phyloP scores from a whole-genome alignment of 2,797 vertebrate species.

The Hippocampus kuda region DNA sequence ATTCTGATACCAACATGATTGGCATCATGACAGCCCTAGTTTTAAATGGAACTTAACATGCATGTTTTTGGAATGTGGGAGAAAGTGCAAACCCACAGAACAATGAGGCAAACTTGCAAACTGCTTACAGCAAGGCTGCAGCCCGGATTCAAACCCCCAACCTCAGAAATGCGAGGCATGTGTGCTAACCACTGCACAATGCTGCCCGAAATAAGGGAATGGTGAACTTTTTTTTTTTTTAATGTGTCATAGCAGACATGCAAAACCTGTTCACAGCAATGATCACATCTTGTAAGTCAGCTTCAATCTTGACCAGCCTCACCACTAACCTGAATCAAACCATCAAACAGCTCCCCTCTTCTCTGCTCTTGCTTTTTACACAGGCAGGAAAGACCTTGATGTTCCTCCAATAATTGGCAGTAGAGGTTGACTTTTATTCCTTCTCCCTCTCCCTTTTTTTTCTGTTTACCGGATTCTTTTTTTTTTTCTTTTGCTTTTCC shows the following conservation, averaged over 20 bases:
- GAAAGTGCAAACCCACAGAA: no score
- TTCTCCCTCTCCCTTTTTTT: background rate
- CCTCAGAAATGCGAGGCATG: background rate
- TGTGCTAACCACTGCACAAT: background rate
- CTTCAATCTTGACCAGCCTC: slow-evolving; percentile 28
- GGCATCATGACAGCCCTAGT: no score
- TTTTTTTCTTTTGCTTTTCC: slow-evolving; percentile 54
- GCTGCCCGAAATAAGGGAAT: slow-evolving; percentile 13
- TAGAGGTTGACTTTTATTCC: slow-evolving; percentile 70
- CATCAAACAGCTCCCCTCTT: slow-evolving; percentile 45
- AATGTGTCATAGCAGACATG: slow-evolving; percentile 30
- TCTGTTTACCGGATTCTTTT: slow-evolving; percentile 34
- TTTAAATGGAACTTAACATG: no score
- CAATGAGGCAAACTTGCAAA: no score
- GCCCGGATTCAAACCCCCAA: background rate
- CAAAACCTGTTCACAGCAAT: slow-evolving; percentile 48
- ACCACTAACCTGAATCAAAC: slow-evolving; percentile 41
- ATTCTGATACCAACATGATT: no score
- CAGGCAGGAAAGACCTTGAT: slow-evolving; percentile 72
- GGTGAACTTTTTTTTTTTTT: background rate
- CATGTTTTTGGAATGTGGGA: no score
- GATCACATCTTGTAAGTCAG: slow-evolving; percentile 57
- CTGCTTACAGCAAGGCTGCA: background rate
- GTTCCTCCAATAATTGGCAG: slow-evolving; percentile 93
- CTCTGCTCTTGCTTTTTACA: slow-evolving; percentile 54